phyloP scores from a whole-genome alignment of 2,888 invertebrate species.

The Glyphotaelius pellucidus region DNA sequence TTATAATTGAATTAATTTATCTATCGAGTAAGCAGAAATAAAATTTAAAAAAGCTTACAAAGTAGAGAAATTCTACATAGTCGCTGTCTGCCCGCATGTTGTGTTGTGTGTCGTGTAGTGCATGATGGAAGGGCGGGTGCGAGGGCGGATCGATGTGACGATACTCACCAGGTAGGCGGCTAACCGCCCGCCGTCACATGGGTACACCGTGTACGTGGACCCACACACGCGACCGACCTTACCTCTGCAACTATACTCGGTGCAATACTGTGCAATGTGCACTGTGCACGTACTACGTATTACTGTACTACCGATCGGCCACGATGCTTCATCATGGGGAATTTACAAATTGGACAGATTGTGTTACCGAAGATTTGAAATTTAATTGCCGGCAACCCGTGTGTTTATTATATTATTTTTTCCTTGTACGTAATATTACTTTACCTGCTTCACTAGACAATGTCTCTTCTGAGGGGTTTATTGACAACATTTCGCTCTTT shows the following conservation, averaged over 20 bases:
- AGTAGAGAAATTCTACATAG: neutral
- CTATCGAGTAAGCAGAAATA: too few species aligned
- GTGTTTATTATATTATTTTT: too few species aligned
- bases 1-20: too few species aligned
- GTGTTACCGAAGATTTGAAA: neutral
- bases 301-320: neutral
- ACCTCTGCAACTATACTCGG: neutral
- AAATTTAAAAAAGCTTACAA: neutral
- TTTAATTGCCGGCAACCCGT: too few species aligned
- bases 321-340: neutral
- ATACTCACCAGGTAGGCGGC: slow-evolving; percentile 37
- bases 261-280: neutral
- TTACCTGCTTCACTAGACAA: too few species aligned
- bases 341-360: neutral
- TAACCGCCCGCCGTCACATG: slow-evolving; percentile 33
- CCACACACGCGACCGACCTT: neutral
- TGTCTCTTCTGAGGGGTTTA: too few species aligned
- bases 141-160: slow-evolving; percentile 19
- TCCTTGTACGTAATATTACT: too few species aligned
- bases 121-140: neutral
- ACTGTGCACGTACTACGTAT: neutral
- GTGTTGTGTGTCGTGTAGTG: neutral
- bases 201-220: neutral
- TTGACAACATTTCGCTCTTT: too few species aligned
- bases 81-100: neutral